Conservation (phyloP, 2,797 vertebrate genomes). For the Petrocephalus sullivani region DNA sequence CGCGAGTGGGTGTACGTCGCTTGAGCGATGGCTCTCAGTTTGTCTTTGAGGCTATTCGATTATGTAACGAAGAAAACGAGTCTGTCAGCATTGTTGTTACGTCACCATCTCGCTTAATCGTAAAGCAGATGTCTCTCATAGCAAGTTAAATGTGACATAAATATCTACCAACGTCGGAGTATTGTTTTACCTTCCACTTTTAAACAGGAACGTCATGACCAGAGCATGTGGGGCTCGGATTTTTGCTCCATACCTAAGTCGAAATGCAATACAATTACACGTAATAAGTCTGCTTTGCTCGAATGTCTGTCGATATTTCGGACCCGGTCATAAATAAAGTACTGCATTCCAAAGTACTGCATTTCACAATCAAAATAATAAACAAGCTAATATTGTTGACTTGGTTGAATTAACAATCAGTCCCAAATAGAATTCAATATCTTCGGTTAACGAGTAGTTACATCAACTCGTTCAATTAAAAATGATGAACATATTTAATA, state of each 20-base stretch:
- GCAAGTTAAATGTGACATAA: not conserved
- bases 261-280: slow-evolving; percentile 3
- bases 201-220: slow-evolving; percentile 97
- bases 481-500: not conserved
- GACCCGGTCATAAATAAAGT: not conserved
- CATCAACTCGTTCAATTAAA: not conserved
- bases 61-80: slow-evolving; percentile 1
- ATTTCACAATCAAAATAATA: not conserved
- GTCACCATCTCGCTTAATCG: not conserved
- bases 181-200: slow-evolving; percentile 77
- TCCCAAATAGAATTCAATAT: not conserved
- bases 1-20: slow-evolving; percentile 85
- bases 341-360: not conserved
- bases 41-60: slow-evolving; percentile 73
- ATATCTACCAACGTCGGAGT: slow-evolving; percentile 4
- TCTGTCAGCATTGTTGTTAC: not conserved
- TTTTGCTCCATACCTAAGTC: slow-evolving; percentile 85
- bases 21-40: slow-evolving; percentile 75
- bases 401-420: not conserved
- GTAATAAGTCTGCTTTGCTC: not conserved
- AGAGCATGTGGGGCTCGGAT: slow-evolving; percentile 89
- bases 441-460: not conserved
- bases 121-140: not conserved
- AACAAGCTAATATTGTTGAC: not conserved
- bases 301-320: not conserved